Conservation (phyloP, 2,888 invertebrate genomes). For the Cremastinae sp. region DNA sequence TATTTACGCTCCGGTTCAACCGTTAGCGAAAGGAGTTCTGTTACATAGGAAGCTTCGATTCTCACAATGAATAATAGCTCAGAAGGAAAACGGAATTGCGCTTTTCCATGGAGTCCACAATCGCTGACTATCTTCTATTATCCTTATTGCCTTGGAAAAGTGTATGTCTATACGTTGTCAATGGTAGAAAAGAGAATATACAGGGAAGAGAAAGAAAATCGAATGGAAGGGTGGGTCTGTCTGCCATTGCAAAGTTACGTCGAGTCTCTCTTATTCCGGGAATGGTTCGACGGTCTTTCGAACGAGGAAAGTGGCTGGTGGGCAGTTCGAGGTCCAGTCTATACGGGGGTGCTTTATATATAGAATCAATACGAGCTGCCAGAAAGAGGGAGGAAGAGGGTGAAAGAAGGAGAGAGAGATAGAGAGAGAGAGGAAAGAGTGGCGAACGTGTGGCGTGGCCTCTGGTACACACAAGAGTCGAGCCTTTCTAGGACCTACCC, state of each 20-base stretch:
- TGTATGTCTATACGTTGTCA: background rate
- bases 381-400: constrained; percentile 57
- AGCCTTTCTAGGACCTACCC: constrained; percentile 60
- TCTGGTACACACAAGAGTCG: constrained; percentile 57
- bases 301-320: constrained; percentile 55
- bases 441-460: constrained; percentile 64
- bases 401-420: no score
- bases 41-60: constrained; percentile 23
- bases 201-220: constrained; percentile 13
- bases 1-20: constrained; percentile 33
- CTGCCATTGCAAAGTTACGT: constrained; percentile 48
- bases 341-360: constrained; percentile 45
- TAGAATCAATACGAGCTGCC: constrained; percentile 53
- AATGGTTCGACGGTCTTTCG: constrained; percentile 61
- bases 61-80: constrained; percentile 28
- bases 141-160: constrained; percentile 60
- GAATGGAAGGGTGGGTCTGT: constrained; percentile 43
- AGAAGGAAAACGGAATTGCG: constrained; percentile 45
- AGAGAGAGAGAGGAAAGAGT: constrained; percentile 71
- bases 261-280: constrained; percentile 54
- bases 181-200: constrained; percentile 9
- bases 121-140: constrained; percentile 64
- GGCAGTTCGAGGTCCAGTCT: constrained; percentile 56
- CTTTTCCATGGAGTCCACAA: constrained; percentile 38
- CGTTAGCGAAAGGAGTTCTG: constrained; percentile 33